These are phyloP conservation scores for Monodelphis domestica DNA, from an alignment of 2,797 vertebrate genomes.

Conservation along the genomic window DNA sequence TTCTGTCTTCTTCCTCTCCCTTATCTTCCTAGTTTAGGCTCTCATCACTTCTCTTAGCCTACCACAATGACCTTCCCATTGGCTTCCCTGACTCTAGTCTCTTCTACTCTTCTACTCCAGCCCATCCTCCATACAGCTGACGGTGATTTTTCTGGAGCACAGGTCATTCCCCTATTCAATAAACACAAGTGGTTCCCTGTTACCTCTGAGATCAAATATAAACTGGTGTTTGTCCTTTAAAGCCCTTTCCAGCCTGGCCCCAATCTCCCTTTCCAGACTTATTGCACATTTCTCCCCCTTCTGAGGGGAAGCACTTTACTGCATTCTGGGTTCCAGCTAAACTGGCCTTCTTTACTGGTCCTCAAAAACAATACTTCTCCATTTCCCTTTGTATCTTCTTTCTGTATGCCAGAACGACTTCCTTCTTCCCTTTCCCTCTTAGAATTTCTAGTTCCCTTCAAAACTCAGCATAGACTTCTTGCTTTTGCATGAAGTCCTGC, in stretches of 20 bases:
- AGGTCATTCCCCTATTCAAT: not conserved
- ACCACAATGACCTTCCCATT: not conserved
- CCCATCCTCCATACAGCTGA: not conserved
- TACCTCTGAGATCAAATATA: not conserved
- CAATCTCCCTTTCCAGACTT: not conserved
- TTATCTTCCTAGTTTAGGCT: not conserved
- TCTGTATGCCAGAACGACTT: too few relatives aligned
- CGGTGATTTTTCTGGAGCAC: not conserved
- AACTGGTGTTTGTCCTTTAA: not conserved
- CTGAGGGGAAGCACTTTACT: too few relatives aligned
- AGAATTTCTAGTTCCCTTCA: too few relatives aligned
- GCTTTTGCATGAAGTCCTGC: too few relatives aligned
- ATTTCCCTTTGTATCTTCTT: too few relatives aligned
- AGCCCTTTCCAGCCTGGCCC: not conserved
- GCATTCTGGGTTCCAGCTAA: not conserved
- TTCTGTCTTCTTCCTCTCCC: not conserved
- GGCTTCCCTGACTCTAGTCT: not conserved
- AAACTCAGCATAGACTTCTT: too few relatives aligned
- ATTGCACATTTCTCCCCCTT: not conserved
- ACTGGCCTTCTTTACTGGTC: not conserved
- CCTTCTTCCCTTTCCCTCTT: too few relatives aligned
- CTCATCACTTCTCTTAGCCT: not conserved
- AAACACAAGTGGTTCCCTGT: not conserved
- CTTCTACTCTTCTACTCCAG: not conserved
- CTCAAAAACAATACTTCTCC: not conserved